These are phyloP conservation scores for Heliconius erato DNA, from an alignment of 2,888 invertebrate species.

Conservation along the genomic window DNA sequence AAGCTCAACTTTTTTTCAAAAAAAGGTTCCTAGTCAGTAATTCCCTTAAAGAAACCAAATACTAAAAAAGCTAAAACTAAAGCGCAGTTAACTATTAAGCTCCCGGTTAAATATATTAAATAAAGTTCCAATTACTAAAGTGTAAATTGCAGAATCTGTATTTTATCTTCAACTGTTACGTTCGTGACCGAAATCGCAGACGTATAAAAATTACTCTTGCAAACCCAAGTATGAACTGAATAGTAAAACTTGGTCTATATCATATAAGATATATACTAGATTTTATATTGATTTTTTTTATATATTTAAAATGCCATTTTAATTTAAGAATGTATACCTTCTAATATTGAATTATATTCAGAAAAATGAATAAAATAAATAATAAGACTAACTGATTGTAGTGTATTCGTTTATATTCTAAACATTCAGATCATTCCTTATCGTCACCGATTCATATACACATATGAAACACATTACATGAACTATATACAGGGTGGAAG, in stretches of 20 bases:
- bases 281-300: neutral
- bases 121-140: slow-evolving; percentile 15
- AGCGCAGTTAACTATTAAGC: slow-evolving; percentile 9
- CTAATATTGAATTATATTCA: neutral
- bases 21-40: no score
- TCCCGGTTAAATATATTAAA: neutral
- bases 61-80: neutral
- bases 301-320: neutral
- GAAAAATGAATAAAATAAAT: neutral
- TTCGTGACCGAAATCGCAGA: slow-evolving; percentile 28
- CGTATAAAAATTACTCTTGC: slow-evolving; percentile 16
- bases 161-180: slow-evolving; percentile 22
- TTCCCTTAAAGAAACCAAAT: neutral
- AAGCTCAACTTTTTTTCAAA: no score
- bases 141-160: slow-evolving; percentile 22
- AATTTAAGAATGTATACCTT: neutral
- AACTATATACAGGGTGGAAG: no score
- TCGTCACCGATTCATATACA: no score
- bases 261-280: neutral
- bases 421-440: no score
- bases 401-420: no score
- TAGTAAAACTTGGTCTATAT: slow-evolving; percentile 2
- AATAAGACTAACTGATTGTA: neutral
- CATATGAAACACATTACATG: no score
- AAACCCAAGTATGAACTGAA: neutral